Evolutionary conservation across 2,113 vertebrate genomes (phyloP).

Genomic region (Mesocricetus auratus): DNA sequence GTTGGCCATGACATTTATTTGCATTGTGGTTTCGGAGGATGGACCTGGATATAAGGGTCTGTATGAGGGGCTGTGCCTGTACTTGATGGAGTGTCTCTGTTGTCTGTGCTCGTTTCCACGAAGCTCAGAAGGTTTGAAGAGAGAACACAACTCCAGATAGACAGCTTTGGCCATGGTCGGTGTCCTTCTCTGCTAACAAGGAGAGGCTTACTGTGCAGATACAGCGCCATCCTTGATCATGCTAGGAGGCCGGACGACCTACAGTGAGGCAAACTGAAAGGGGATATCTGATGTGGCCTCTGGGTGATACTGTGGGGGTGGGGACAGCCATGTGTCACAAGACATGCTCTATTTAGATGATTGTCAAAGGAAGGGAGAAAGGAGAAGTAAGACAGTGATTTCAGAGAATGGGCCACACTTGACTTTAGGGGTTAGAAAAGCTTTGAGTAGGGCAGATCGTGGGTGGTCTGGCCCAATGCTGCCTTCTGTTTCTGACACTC

Average conservation of each 20-base stretch:
- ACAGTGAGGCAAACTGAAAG: slow-evolving; percentile 72
- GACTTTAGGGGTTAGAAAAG: not conserved
- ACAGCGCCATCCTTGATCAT: not conserved
- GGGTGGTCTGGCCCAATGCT: no score
- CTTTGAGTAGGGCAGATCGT: not conserved
- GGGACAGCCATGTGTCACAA: slow-evolving; percentile 64
- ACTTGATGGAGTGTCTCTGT: fast-evolving
- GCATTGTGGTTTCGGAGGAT: not conserved
- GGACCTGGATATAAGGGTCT: not conserved
- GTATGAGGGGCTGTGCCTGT: no score
- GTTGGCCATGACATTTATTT: not conserved
- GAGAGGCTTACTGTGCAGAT: not conserved
- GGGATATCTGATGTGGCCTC: slow-evolving; percentile 54
- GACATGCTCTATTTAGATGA: slow-evolving; percentile 54
- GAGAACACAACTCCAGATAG: not conserved
- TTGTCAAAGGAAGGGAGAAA: slow-evolving; percentile 72
- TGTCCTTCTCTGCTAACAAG: not conserved
- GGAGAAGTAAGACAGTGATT: slow-evolving; percentile 62
- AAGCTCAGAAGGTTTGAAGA: not conserved
- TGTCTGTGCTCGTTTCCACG: not conserved
- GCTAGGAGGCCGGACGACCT: not conserved
- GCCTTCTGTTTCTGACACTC: not conserved
- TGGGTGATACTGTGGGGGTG: slow-evolving; percentile 25
- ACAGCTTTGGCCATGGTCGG: not conserved
- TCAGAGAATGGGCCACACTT: slow-evolving; percentile 24